Evolutionary conservation across 1,140 invertebrate species (phyloP).

Genomic region (Drosophila sucinea): DNA sequence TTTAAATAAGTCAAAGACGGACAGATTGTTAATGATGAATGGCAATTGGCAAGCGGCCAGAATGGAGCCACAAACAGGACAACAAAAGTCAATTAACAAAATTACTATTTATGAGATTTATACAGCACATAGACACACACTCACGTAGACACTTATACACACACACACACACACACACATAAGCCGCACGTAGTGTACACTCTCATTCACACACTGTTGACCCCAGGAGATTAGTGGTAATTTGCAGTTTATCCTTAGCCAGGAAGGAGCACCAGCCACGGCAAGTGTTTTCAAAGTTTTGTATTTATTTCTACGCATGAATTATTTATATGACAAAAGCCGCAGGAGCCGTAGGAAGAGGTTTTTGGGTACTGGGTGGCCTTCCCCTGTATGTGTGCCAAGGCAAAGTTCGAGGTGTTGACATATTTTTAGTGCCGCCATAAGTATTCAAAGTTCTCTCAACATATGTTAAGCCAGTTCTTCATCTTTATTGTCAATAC

Average conservation of each 20-base stretch:
- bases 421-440: constrained; percentile 3
- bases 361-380: not conserved
- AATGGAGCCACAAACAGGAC: not conserved
- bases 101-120: constrained; percentile 77
- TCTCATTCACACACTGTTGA: constrained; percentile 32
- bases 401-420: constrained; percentile 6
- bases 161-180: constrained; percentile 19
- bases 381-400: not conserved
- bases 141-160: constrained; percentile 6
- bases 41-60: constrained; percentile 11
- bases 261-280: constrained; percentile 7
- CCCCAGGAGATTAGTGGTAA: constrained; percentile 67
- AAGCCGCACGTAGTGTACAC: constrained; percentile 1
- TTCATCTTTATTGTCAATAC: constrained; percentile 11
- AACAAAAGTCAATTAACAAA: constrained; percentile 70
- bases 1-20: constrained; percentile 65
- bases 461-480: constrained; percentile 7
- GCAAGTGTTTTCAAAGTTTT: constrained; percentile 57
- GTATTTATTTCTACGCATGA: constrained; percentile 75
- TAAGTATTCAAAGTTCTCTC: constrained; percentile 9
- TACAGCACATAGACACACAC: constrained; percentile 20
- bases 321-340: constrained; percentile 71
- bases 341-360: not conserved
- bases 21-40: constrained; percentile 59
- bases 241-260: constrained; percentile 48